phyloP scores from a whole-genome alignment of 2,797 vertebrate genomes.

The Anas acuta region DNA sequence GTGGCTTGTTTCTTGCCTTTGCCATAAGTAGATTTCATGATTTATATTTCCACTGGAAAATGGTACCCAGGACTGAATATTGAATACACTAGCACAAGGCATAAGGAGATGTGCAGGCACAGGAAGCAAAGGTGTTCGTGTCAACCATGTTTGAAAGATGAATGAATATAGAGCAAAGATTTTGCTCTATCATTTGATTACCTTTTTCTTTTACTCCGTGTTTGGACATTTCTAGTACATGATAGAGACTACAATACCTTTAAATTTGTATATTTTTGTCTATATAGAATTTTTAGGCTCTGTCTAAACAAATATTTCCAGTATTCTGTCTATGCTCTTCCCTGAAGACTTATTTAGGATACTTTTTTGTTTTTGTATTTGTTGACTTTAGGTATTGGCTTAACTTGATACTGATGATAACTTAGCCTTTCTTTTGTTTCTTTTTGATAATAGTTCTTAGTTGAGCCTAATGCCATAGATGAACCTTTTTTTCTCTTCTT shows the following conservation, averaged over 20 bases:
- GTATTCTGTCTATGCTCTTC: neutral
- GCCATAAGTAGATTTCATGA: slow-evolving; percentile 15
- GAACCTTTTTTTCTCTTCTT: neutral
- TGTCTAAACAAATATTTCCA: neutral
- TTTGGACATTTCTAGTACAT: neutral
- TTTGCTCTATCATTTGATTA: slow-evolving; percentile 16
- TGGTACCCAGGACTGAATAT: neutral
- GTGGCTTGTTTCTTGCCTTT: slow-evolving; percentile 22
- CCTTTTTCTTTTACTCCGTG: neutral
- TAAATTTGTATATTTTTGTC: neutral
- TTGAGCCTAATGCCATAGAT: neutral
- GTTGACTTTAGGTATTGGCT: neutral
- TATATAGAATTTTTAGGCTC: neutral
- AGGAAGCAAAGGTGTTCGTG: neutral
- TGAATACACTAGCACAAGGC: neutral
- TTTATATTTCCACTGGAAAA: slow-evolving; percentile 10
- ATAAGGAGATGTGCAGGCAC: neutral
- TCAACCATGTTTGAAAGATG: neutral
- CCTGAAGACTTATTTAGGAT: neutral
- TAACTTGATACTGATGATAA: neutral
- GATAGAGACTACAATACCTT: neutral
- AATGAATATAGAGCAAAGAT: neutral
- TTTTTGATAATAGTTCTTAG: neutral
- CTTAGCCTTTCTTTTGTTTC: neutral
- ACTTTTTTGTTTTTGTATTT: neutral